These are phyloP conservation scores for Macrostomum cliftonense DNA, from an alignment of 2,888 invertebrate genomes.

Conservation along the genomic window DNA sequence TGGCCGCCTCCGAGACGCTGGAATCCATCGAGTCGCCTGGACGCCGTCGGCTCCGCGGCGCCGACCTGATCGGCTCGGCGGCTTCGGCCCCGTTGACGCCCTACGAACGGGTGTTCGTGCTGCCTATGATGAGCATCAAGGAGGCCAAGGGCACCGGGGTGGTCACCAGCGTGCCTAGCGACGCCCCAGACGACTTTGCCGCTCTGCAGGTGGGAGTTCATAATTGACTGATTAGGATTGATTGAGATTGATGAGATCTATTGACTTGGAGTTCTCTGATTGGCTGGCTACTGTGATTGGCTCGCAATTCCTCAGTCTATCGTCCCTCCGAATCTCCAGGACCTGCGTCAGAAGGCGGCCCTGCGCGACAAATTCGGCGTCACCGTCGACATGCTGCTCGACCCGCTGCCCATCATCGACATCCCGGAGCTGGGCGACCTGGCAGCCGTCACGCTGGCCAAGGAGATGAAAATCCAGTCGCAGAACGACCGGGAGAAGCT, in stretches of 20 bases:
- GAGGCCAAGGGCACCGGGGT: constrained; percentile 94
- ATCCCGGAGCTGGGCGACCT: constrained; percentile 72
- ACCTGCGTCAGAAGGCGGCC: constrained; percentile 39
- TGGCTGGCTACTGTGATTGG: no score
- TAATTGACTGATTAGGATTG: background rate
- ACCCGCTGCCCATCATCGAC: constrained; percentile 61
- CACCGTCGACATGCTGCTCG: constrained; percentile 56
- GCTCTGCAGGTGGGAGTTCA: constrained; percentile 45
- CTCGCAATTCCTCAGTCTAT: no score
- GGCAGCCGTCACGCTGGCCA: constrained; percentile 62
- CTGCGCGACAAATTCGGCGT: constrained; percentile 79
- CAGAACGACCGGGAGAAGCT: constrained; percentile 91
- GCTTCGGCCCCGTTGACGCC: constrained; percentile 64
- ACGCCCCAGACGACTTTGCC: constrained; percentile 94
- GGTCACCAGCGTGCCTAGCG: constrained; percentile 91
- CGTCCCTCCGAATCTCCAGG: no score
- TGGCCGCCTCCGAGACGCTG: background rate
- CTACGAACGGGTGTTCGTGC: constrained; percentile 65
- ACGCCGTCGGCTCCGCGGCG: constrained; percentile 1
- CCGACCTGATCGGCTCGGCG: constrained; percentile 60
- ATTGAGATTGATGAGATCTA: background rate
- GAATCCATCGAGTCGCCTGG: background rate
- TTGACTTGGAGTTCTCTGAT: background rate
- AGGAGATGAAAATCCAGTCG: constrained; percentile 78
- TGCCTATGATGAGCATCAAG: constrained; percentile 93